Evolutionary conservation across 1,140 invertebrate species (phyloP).

Genomic region (Trachymyrmex septentrionalis): DNA sequence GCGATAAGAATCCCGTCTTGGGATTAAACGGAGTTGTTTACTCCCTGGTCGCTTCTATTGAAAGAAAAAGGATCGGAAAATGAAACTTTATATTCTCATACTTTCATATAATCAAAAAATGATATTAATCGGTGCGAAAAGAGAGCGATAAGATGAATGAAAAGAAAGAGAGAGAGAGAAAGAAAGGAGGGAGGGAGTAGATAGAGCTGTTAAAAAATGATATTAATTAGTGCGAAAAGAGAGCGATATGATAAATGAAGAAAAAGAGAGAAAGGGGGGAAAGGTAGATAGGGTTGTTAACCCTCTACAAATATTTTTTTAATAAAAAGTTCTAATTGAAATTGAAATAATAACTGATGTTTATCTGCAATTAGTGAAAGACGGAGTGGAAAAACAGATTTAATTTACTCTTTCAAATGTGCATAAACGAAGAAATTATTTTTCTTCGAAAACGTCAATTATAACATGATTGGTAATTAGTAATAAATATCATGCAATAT

Average conservation of each 20-base stretch:
- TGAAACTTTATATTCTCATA: constrained; percentile 51
- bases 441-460: background rate
- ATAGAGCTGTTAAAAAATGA: constrained; percentile 21
- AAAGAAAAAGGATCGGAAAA: constrained; percentile 25
- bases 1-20: constrained; percentile 41
- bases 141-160: background rate
- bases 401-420: background rate
- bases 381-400: background rate
- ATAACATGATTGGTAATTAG: background rate
- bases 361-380: background rate
- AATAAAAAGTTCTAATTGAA: constrained; percentile 3
- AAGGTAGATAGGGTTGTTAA: background rate
- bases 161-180: background rate
- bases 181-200: background rate
- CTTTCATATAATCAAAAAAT: constrained; percentile 45
- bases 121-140: constrained; percentile 25
- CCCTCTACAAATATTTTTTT: background rate
- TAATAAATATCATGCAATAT: background rate
- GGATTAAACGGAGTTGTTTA: constrained; percentile 57
- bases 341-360: background rate
- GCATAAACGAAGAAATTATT: background rate
- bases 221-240: constrained; percentile 18
- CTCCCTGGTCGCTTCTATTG: constrained; percentile 16
- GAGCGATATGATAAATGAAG: background rate
- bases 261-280: background rate